Base-by-base conservation (phyloP, 2,113 vertebrate genomes). In the Beaufortia kweichowensis region DNA sequence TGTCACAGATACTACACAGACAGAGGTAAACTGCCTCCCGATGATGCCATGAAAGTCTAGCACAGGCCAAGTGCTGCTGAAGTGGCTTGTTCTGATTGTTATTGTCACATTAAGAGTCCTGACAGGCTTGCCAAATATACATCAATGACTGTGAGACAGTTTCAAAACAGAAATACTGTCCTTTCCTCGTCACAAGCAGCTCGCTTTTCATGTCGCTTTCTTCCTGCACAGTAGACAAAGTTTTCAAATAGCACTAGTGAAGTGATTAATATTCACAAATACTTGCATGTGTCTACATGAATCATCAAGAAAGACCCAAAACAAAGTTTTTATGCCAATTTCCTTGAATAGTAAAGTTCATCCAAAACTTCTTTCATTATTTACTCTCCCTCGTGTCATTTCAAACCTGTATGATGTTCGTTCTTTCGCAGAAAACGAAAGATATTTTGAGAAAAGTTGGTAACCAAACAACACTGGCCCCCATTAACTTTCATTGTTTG, bases 1-100 rank as follows among this genome's bases (percentile, higher is more conserved):
- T 70, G 67, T 77, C 68, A 78, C 21, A 68, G 69, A 63, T 57
- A 69, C 61, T 62, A 67, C n/a, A n/a, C n/a, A 48, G 39, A 65
- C 10, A 28, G 29, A 62, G 48, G 81, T 65, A 66, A 68, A 60
- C 77, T 29, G 23, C 62, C 43, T 61, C 17, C 31, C 15, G 21
- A 21, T 23, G 43, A 35, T 66, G 69, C 23, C 41, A 46, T 78
- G 57, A 77, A 79, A 79, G 59, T 43, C 65, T 35, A 26, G 29
- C 15, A 68, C 28, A 19, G 19, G 39, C 60, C 28, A 76, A 24
- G 43, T 24, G 4, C 50, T 24, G 24, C 10, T 69, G 28, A 56
- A 82, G 62, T 15, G 31, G 3, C 62, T 74, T 71, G 12, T 46
- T 76, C 59, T 57, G 61, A 73, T 70, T 80, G 31, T 70, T 29